phyloP scores from a whole-genome alignment of 2,113 vertebrate genomes.

The Nansenia antarctica region DNA sequence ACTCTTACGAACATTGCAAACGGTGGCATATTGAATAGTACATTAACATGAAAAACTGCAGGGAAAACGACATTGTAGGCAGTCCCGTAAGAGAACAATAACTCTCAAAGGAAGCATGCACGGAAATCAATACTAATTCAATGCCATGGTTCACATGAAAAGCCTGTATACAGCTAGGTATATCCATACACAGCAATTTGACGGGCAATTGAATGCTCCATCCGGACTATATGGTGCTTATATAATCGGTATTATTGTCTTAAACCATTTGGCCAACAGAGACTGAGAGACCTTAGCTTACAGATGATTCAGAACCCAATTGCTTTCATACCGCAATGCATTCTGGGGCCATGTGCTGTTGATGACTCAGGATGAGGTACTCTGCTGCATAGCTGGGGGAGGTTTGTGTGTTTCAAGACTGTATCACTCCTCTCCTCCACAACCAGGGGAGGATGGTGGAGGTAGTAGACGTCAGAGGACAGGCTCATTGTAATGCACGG shows the following conservation, averaged over 20 bases:
- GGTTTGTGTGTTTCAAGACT: conserved; percentile 15
- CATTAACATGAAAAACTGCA: not conserved
- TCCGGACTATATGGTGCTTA: conserved; percentile 13
- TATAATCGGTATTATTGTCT: conserved; percentile 8
- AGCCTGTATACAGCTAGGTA: not conserved
- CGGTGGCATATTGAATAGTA: too few relatives aligned
- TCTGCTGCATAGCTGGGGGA: conserved; percentile 16
- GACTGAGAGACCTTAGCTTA: not conserved
- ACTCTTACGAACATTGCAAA: too few relatives aligned
- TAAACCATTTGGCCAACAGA: conserved; percentile 27
- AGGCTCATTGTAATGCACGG: too few relatives aligned
- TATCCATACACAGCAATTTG: not conserved
- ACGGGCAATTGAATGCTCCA: conserved; percentile 13
- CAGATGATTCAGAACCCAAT: conserved; percentile 46
- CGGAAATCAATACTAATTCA: conserved; percentile 22
- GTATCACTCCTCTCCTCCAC: conserved; percentile 9
- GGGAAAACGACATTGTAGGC: not conserved
- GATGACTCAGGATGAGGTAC: conserved; percentile 48
- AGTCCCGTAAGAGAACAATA: conserved; percentile 1
- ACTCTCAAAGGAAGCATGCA: conserved; percentile 7
- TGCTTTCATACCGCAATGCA: conserved; percentile 23
- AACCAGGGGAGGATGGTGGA: too few relatives aligned
- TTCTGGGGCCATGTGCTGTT: conserved; percentile 23
- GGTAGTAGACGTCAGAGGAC: too few relatives aligned
- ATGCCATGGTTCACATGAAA: conserved; percentile 7